Conservation (phyloP, 2,797 vertebrate species). For the Cyclopterus lumpus region DNA sequence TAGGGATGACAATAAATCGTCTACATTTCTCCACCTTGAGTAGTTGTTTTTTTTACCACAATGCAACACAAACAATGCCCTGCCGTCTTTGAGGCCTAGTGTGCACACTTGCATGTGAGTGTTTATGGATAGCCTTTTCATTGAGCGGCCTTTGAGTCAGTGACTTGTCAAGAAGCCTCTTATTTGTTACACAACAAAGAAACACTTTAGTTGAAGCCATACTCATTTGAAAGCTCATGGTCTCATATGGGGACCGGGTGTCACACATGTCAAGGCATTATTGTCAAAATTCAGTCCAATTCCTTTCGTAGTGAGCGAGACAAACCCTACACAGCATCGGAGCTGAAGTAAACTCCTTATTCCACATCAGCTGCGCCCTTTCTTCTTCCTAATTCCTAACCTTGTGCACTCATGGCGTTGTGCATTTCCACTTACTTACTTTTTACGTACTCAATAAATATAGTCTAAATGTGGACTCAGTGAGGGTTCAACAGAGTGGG, state of each 20-base stretch:
- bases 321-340: neutral
- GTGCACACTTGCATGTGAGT: neutral
- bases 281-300: conserved; percentile 7
- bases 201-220: conserved; percentile 1
- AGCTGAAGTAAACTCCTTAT: neutral
- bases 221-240: neutral
- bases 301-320: neutral
- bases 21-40: neutral
- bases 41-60: neutral
- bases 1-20: neutral
- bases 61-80: neutral
- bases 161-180: neutral
- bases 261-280: neutral
- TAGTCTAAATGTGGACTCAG: conserved; percentile 26
- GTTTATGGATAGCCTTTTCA: neutral
- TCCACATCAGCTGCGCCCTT: neutral
- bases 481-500: conserved; percentile 48
- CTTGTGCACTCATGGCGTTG: neutral
- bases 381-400: neutral
- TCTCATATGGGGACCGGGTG: neutral
- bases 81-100: neutral
- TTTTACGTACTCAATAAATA: conserved; percentile 24
- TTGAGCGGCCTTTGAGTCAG: neutral
- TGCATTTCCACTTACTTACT: conserved; percentile 18
- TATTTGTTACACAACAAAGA: neutral